A percentile compares a stretch with the other conserved stretches of the same genome.
Evolutionary conservation across 2,888 invertebrate genomes (phyloP).

Genomic region (Drosophila basisetae): DNA sequence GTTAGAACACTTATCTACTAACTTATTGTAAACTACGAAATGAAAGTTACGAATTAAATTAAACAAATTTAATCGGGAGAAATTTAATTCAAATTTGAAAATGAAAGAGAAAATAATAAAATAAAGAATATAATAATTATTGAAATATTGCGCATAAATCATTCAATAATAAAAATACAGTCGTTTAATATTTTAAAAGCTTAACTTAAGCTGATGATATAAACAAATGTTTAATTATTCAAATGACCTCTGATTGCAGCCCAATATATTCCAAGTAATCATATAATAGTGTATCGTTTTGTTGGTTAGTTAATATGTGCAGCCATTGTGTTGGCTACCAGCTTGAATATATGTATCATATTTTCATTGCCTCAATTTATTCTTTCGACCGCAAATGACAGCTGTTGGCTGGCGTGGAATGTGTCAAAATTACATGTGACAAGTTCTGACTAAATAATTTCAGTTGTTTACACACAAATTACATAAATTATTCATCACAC

Average conservation of each 20-base stretch:
- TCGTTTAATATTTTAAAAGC: neutral
- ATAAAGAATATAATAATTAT: neutral
- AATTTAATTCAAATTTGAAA: neutral
- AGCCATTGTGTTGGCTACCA: conserved; percentile 6
- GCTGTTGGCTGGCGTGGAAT: conserved; percentile 34
- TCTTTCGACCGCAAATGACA: conserved; percentile 60
- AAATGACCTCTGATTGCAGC: neutral
- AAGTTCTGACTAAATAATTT: conserved; percentile 60
- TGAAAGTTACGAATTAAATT: neutral
- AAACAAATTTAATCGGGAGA: neutral
- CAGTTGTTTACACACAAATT: conserved; percentile 49
- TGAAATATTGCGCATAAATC: neutral
- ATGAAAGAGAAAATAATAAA: neutral
- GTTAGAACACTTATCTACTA: neutral
- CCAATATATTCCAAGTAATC: neutral
- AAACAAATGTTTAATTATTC: neutral
- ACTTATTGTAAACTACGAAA: neutral
- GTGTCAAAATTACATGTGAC: conserved; percentile 57
- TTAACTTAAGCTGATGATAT: neutral
- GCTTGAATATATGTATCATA: conserved; percentile 36
- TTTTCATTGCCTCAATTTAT: conserved; percentile 65
- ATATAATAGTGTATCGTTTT: neutral
- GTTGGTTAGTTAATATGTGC: conserved; percentile 3
- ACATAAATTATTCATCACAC: conserved; percentile 49
- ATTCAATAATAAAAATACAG: neutral